Base-by-base conservation (phyloP, 2,113 vertebrate genomes). In the Passer montanus region DNA sequence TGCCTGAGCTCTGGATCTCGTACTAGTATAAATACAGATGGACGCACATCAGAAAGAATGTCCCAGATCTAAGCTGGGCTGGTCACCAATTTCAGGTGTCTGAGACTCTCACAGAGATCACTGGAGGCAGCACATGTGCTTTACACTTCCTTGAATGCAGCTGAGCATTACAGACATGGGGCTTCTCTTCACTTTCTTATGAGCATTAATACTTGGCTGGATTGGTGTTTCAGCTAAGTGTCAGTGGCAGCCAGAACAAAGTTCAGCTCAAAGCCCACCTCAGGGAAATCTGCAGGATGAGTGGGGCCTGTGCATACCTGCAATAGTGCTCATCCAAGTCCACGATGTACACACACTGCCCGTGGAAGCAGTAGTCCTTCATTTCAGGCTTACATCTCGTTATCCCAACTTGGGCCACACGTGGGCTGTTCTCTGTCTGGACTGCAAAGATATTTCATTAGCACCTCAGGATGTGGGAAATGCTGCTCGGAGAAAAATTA, bases 341-440 rank as follows among this genome's bases (percentile, higher is more conserved):
- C 93, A 98, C 96, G 14, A 98, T 50, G 93, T 98, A 98, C 58
- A 98, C 94, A 10, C 98, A 98, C 15, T 98, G 94, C 12, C 98
- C 98, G 1, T 98, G 98, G 59, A 98, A 97, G 89, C 98, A 98
- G 90, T 96, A 98, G 75, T 97, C 97, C 9, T 98, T 90, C 97
- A 98, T 97, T 76, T 98, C 98, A 33, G 97, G 79, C 23, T 92
- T 70, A 47, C 98, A 98, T 49, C 87, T 93, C 0, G 93, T 95
- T 89, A 98, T 98, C 26, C 90, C 96, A 2, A 98, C 96, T 19
- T 97, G 97, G 66, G 97, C 97, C 78, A 97, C 93, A 1, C 95
- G 97, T 4, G 97, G 97, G 64, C 68, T 97, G 62, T 97, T 94
- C 74, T 97, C 97, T 78, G 91, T 98, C 86, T 96, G 97, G 91